Percentiles rank a stretch among this genome's conserved stretches.
phyloP scores from a whole-genome alignment of 2,888 invertebrate species.

The Dysmachus trigonus region DNA sequence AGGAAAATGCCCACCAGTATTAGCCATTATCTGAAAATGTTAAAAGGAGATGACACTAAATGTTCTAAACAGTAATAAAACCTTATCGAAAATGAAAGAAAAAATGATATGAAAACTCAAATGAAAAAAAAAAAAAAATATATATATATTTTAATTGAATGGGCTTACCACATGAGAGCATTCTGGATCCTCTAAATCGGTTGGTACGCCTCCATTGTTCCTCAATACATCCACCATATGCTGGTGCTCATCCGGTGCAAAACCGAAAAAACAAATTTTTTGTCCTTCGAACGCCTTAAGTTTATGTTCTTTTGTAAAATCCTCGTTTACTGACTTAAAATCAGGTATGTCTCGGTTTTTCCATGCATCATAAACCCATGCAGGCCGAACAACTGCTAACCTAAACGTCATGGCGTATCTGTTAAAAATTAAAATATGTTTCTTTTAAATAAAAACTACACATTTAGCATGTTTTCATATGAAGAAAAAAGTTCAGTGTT shows the following conservation, averaged over 20 bases:
- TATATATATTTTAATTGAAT: not conserved
- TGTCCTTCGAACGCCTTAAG: conserved; percentile 89
- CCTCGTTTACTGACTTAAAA: conserved; percentile 76
- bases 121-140: not conserved
- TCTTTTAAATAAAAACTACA: not conserved
- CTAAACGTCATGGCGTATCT: conserved; percentile 88
- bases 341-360: conserved; percentile 75
- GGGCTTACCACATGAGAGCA: conserved; percentile 92
- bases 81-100: not conserved
- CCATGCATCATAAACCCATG: conserved; percentile 92
- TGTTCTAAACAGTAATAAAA: not conserved
- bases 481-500: too few species aligned
- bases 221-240: conserved; percentile 92
- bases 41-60: conserved; percentile 48
- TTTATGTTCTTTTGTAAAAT: conserved; percentile 76
- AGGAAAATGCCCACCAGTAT: conserved; percentile 63
- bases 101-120: conserved; percentile 28
- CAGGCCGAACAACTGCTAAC: conserved; percentile 85
- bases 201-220: conserved; percentile 84
- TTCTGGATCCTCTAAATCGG: conserved; percentile 80
- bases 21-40: conserved; percentile 63
- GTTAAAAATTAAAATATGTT: not conserved
- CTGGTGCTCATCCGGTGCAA: conserved; percentile 86
- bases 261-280: conserved; percentile 88
- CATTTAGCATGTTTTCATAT: not conserved